phyloP scores from a whole-genome alignment of 2,888 invertebrate genomes.

The Agonopterix heracliana region DNA sequence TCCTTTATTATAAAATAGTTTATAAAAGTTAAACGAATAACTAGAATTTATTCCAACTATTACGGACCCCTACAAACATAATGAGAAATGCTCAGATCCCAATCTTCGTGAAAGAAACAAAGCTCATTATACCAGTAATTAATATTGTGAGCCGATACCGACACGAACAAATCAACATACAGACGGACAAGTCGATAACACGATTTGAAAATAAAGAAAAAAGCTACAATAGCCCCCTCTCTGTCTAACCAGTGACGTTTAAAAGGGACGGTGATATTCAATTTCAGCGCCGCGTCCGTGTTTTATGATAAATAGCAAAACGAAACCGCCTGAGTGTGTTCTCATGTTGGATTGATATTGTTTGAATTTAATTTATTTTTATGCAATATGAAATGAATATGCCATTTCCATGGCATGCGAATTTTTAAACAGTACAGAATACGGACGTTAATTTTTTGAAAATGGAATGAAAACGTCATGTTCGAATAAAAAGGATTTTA shows the following conservation, averaged over 20 bases:
- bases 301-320: conserved; percentile 68
- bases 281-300: conserved; percentile 50
- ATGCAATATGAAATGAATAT: conserved; percentile 52
- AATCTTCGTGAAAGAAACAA: conserved; percentile 51
- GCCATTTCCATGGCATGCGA: conserved; percentile 21
- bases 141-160: conserved; percentile 60
- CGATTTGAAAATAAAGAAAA: conserved; percentile 50
- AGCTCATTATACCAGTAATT: conserved; percentile 60
- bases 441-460: conserved; percentile 27
- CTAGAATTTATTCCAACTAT: background rate
- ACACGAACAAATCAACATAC: conserved; percentile 58
- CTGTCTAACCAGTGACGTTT: conserved; percentile 23
- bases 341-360: conserved; percentile 66
- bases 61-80: conserved; percentile 21
- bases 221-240: conserved; percentile 27
- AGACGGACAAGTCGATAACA: conserved; percentile 52
- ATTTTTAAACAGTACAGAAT: conserved; percentile 18
- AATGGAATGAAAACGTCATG: conserved; percentile 27
- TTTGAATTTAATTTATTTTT: conserved; percentile 61
- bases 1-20: background rate
- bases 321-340: conserved; percentile 55
- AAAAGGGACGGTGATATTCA: conserved; percentile 39
- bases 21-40: background rate
- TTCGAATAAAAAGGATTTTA: conserved; percentile 7
- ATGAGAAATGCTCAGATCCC: conserved; percentile 34